These are phyloP conservation scores for Psettodes erumei DNA, from an alignment of 2,113 vertebrate genomes.

Conservation along the genomic window DNA sequence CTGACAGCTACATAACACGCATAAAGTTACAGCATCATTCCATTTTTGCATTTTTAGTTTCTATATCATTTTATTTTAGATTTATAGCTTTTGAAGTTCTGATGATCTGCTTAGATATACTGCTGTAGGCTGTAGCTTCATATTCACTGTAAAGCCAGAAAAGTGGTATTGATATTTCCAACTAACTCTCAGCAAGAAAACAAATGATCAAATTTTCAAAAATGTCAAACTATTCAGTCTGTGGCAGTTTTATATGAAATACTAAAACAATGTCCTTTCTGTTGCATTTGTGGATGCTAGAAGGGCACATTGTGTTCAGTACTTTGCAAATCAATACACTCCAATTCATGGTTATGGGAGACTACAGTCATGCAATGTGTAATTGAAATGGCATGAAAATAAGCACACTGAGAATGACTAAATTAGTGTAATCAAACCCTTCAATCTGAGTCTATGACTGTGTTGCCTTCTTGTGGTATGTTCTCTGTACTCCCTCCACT, in stretches of 20 bases:
- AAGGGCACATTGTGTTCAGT: slow-evolving; percentile 22
- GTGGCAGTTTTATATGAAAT: not conserved
- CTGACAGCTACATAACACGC: too few species aligned
- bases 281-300: not conserved
- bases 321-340: slow-evolving; percentile 29
- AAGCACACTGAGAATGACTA: slow-evolving; percentile 45
- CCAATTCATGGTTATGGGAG: slow-evolving; percentile 21
- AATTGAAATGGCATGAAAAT: slow-evolving; percentile 44
- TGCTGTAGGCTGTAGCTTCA: not conserved
- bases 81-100: too few species aligned
- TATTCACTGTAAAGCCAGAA: not conserved
- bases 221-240: not conserved
- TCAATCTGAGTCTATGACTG: slow-evolving; percentile 40
- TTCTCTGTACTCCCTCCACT: slow-evolving; percentile 38
- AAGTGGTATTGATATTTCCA: not conserved
- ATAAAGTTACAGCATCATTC: too few species aligned
- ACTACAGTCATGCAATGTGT: slow-evolving; percentile 35
- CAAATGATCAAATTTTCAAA: not conserved
- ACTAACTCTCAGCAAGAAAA: too few species aligned
- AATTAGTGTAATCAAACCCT: slow-evolving; percentile 52
- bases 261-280: not conserved
- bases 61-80: too few species aligned
- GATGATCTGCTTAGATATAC: not conserved
- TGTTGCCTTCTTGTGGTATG: slow-evolving; percentile 36
- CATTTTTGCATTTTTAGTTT: too few species aligned